Conservation (phyloP, 2,113 vertebrate genomes). For the Cichladusa arquata region DNA sequence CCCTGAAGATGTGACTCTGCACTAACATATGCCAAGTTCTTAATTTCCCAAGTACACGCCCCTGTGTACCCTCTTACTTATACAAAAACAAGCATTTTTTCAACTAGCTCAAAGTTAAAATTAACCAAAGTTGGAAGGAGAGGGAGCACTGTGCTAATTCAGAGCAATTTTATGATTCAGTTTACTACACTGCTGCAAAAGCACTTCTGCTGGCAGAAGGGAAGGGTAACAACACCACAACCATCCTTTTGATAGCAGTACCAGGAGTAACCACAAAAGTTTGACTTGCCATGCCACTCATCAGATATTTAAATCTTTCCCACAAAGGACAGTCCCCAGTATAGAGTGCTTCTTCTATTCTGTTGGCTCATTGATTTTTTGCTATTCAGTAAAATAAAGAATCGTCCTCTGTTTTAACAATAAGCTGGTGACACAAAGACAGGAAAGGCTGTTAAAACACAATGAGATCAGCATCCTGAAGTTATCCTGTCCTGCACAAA, state of each 20-base stretch:
- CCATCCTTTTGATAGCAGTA: not conserved
- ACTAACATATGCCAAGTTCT: not conserved
- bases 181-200: not conserved
- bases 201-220: not conserved
- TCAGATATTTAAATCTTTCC: not conserved
- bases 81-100: not conserved
- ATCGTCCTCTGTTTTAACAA: conserved; percentile 23
- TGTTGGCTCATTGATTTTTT: not conserved
- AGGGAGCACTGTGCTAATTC: not conserved
- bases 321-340: not conserved
- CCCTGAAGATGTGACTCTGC: not conserved
- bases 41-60: not conserved
- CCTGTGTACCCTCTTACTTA: not conserved
- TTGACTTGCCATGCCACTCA: not conserved
- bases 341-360: not conserved
- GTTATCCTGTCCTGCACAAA: not conserved
- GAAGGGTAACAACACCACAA: not conserved
- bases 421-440: conserved; percentile 41
- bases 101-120: not conserved
- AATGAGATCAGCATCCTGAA: conserved; percentile 31
- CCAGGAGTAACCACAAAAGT: not conserved
- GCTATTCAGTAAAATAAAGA: not conserved
- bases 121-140: not conserved
- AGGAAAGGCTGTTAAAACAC: conserved; percentile 26
- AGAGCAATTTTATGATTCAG: not conserved